These are phyloP conservation scores for Paguma larvata DNA, from an alignment of 2,797 vertebrate species.

Conservation along the genomic window DNA sequence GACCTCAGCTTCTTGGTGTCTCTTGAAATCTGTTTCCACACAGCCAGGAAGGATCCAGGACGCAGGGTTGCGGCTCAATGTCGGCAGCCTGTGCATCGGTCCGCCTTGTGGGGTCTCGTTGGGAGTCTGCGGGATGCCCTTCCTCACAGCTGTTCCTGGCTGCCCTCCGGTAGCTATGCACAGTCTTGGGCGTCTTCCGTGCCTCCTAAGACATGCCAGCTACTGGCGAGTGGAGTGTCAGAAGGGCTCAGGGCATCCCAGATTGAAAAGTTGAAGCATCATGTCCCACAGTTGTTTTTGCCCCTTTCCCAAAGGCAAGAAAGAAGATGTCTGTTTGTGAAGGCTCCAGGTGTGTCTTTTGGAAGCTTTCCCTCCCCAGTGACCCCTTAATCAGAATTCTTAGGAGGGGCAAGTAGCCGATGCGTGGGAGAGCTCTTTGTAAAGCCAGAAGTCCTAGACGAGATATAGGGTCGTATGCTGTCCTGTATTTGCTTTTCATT, in stretches of 20 bases:
- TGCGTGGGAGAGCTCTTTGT: neutral
- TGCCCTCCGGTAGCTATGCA: neutral
- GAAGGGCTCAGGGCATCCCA: neutral
- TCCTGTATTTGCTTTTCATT: neutral
- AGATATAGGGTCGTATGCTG: neutral
- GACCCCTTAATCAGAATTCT: neutral
- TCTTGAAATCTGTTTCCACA: too few relatives aligned
- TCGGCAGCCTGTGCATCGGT: neutral
- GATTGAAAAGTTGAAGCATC: neutral
- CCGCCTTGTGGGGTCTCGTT: neutral
- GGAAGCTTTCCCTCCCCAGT: neutral
- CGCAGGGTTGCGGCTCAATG: too few relatives aligned
- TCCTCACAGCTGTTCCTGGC: neutral
- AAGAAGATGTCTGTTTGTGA: neutral
- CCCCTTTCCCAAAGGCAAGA: neutral
- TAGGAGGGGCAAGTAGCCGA: neutral
- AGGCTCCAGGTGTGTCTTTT: neutral
- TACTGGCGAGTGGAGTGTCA: neutral
- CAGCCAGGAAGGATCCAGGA: neutral
- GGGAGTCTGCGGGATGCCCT: neutral
- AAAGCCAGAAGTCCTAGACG: neutral
- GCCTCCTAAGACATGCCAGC: neutral
- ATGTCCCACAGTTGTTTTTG: neutral
- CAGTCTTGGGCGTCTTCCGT: neutral
- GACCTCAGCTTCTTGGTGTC: too few relatives aligned